Evolutionary conservation across 2,797 vertebrate species (phyloP).

Genomic region (Sebastes paucispinis): DNA sequence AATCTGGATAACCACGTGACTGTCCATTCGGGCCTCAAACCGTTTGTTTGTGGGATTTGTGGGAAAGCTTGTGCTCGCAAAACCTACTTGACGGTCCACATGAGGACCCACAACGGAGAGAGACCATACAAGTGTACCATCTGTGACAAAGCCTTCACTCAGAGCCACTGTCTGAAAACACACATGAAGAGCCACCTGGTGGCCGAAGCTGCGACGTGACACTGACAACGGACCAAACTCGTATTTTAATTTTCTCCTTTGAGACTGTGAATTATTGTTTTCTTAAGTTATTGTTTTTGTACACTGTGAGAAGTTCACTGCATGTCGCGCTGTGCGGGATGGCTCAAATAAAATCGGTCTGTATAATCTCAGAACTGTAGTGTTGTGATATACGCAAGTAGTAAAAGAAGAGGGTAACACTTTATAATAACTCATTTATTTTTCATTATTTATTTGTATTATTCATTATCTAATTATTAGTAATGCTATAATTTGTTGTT

Average conservation of each 20-base stretch:
- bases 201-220: neutral
- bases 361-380: neutral
- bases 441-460: no score
- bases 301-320: neutral
- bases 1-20: slow-evolving; percentile 59
- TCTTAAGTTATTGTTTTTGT: neutral
- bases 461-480: no score
- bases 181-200: slow-evolving; percentile 63
- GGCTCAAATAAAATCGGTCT: neutral
- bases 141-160: slow-evolving; percentile 65
- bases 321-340: neutral
- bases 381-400: no score
- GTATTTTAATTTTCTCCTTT: neutral
- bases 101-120: slow-evolving; percentile 71
- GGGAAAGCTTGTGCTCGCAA: slow-evolving; percentile 66
- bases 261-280: neutral
- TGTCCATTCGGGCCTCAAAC: slow-evolving; percentile 52
- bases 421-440: no score
- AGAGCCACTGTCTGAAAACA: slow-evolving; percentile 69
- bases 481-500: no score
- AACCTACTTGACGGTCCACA: slow-evolving; percentile 59
- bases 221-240: neutral
- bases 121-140: slow-evolving; percentile 59
- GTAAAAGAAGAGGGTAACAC: no score
- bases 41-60: slow-evolving; percentile 53